Percentiles rank a stretch among this genome's conserved stretches.
phyloP scores from a whole-genome alignment of 30 jellyfish, hydroid and myxozoan genomes.

The Sanderia malayensis region DNA sequence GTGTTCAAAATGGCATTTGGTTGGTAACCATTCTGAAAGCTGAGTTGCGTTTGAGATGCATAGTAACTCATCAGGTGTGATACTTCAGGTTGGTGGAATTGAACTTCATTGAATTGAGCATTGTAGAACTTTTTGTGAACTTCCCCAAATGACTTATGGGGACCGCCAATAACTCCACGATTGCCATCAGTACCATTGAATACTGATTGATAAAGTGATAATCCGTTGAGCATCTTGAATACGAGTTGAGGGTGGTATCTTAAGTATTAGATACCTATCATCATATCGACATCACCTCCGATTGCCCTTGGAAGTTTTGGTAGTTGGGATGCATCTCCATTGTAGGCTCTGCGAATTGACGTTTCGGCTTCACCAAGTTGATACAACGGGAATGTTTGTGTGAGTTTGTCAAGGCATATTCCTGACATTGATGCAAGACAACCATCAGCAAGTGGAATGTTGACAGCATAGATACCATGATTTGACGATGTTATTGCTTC shows the following conservation, averaged over 20 bases:
- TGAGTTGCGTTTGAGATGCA: not conserved
- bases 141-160: slow-evolving; percentile 5
- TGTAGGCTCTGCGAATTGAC: not conserved
- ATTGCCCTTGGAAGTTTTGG: slow-evolving; percentile 4
- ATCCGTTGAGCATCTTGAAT: not conserved
- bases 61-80: not conserved
- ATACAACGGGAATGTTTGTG: not conserved
- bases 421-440: slow-evolving; percentile 4
- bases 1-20: too few species aligned
- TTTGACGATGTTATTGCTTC: not conserved
- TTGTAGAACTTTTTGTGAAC: not conserved
- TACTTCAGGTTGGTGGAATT: not conserved
- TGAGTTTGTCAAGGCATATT: slow-evolving; percentile 19
- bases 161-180: slow-evolving; percentile 38
- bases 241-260: not conserved
- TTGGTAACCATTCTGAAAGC: too few species aligned
- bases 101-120: not conserved
- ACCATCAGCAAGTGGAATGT: not conserved
- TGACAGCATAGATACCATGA: not conserved
- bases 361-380: not conserved
- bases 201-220: not conserved
- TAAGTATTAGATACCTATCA: not conserved
- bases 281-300: slow-evolving; percentile 26
- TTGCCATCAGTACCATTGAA: not conserved
- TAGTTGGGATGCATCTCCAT: not conserved